Evolutionary conservation across 2,113 vertebrate species (phyloP), one percentile per base, ranked within the genome.

Genomic region (Campylomormyrus numenius): DNA sequence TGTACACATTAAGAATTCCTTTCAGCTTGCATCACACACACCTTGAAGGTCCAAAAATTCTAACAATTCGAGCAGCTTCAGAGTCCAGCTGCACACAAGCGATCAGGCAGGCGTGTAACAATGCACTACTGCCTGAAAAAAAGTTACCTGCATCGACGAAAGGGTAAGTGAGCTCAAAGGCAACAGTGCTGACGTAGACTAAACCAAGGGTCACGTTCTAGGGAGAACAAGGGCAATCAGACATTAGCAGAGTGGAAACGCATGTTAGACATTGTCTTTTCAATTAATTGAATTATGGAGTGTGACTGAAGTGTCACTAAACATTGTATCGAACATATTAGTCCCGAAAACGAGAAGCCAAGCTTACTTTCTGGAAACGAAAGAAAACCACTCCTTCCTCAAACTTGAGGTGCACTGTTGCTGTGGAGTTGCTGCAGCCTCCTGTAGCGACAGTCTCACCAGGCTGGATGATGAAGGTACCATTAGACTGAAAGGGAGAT

Each of bases 151-250:
- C 56, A 17, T 45, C 3, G 39, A 0, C 6, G 0, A 95, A 92
- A 27, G 94, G 24, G 90, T 95, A 95, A 11, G 0, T 1, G 39
- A 96, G 31, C 0, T 0, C 0, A 52, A 95, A 92, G 7, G 92
- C 70, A 85, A 96, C 1, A 0, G n/a, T 0, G 5, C 90, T 15
- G 3, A 94, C 93, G 52, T 90, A 95, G 89, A 91, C 93, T 0
- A 0, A 31, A 2, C 94, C 90, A 0, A 89, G 3, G 0, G 89
- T 48, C 0, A 3, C 15, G 35, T 90, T 94, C 96, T 96, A 91
- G 42, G 87, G 91, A 85, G 88, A 80, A 1, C 1, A 5, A 27
- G 17, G 46, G 39, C 21, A 85, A 15, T 10, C 27, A 17, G 8
- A n/a, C 7, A n/a, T 62, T 8, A n/a, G 56, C 15, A 62, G 7